Percentiles rank a stretch among this genome's conserved stretches.
Conservation (phyloP, 1,140 invertebrate genomes). For the Drosophila jambulina region DNA sequence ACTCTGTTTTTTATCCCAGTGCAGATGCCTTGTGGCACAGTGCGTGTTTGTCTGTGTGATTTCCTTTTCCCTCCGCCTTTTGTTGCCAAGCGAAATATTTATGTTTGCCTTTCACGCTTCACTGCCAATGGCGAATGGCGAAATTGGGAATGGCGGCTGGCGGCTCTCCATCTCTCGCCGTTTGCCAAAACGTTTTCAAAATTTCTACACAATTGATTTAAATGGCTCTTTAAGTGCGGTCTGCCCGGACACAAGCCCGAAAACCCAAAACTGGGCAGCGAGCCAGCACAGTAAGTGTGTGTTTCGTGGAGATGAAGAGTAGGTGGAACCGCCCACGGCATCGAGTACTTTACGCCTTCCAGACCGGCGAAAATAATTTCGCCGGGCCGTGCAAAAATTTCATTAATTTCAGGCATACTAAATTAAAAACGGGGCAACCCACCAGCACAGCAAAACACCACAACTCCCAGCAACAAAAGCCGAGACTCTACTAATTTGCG, state of each 20-base stretch:
- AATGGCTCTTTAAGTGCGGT: constrained; percentile 64
- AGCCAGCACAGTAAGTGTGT: constrained; percentile 4
- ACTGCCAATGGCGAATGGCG: constrained; percentile 17
- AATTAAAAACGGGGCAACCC: constrained; percentile 45
- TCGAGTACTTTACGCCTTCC: constrained; percentile 26
- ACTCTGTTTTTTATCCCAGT: background rate
- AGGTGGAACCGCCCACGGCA: constrained; percentile 35
- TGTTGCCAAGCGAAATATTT: constrained; percentile 75
- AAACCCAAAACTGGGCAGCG: background rate
- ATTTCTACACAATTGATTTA: constrained; percentile 82
- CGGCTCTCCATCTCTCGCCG: constrained; percentile 20
- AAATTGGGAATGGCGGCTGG: constrained; percentile 15
- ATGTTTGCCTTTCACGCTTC: constrained; percentile 74
- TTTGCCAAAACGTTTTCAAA: constrained; percentile 59
- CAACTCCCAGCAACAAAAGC: constrained; percentile 4
- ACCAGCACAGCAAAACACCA: constrained; percentile 1
- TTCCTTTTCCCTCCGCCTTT: constrained; percentile 53
- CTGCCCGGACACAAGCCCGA: constrained; percentile 6
- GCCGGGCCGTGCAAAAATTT: constrained; percentile 64
- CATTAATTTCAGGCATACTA: constrained; percentile 71
- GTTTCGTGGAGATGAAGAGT: constrained; percentile 6
- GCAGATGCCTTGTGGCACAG: constrained; percentile 7
- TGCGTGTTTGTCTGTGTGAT: constrained; percentile 38
- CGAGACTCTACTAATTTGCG: constrained; percentile 21
- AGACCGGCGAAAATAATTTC: constrained; percentile 51